Evolutionary conservation across 2,888 invertebrate species (phyloP).

Genomic region (Galerucella calmariensis): DNA sequence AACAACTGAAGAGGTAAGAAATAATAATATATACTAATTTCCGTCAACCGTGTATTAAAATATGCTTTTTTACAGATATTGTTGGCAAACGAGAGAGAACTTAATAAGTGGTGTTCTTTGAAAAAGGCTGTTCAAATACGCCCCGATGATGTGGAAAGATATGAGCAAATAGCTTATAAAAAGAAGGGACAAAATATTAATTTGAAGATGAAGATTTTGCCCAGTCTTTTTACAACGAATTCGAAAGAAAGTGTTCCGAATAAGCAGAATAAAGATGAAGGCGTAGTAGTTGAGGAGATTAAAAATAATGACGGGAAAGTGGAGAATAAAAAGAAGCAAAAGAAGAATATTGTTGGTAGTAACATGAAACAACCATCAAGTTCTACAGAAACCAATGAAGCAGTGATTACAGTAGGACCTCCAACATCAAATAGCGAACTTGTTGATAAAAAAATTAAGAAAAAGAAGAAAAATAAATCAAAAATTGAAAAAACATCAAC

Average conservation of each 20-base stretch:
- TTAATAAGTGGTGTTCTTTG: slow-evolving; percentile 95
- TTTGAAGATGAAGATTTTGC: slow-evolving; percentile 82
- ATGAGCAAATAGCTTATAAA: slow-evolving; percentile 80
- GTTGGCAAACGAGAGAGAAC: slow-evolving; percentile 88
- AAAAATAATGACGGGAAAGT: slow-evolving; percentile 4
- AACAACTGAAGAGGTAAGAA: slow-evolving; percentile 84
- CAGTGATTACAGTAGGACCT: background rate
- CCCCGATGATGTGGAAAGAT: slow-evolving; percentile 80
- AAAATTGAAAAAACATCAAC: background rate
- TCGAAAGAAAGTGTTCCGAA: slow-evolving; percentile 52
- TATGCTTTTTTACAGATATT: too few species aligned
- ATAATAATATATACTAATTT: background rate
- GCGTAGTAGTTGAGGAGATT: background rate
- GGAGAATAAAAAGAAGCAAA: slow-evolving; percentile 18
- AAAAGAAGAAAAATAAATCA: background rate
- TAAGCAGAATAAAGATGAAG: slow-evolving; percentile 1
- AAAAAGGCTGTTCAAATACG: slow-evolving; percentile 86
- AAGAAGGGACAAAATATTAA: slow-evolving; percentile 78
- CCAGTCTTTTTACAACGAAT: slow-evolving; percentile 75
- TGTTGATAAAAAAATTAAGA: background rate
- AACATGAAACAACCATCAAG: background rate
- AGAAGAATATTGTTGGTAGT: background rate
- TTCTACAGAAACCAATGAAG: slow-evolving; percentile 33
- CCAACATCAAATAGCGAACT: background rate
- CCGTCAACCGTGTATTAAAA: too few species aligned